These are phyloP conservation scores for Steatocranus sp. DNA, from an alignment of 2,797 vertebrate species.

Conservation along the genomic window DNA sequence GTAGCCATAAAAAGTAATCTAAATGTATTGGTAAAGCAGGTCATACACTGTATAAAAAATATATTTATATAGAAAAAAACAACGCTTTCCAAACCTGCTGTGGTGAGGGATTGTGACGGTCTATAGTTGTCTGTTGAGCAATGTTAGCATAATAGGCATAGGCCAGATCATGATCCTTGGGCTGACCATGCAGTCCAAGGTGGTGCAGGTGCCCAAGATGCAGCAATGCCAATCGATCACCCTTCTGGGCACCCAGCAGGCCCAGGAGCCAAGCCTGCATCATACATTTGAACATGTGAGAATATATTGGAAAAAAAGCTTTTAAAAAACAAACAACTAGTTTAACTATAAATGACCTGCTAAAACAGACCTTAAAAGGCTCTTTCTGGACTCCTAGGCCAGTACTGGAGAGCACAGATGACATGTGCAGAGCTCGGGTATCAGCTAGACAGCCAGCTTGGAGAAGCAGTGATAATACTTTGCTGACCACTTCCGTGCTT, in stretches of 20 bases:
- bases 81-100: conserved; percentile 65
- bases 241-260: conserved; percentile 73
- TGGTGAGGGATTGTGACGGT: conserved; percentile 60
- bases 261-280: conserved; percentile 73
- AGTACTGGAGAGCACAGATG: conserved; percentile 70
- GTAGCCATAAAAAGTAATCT: not conserved
- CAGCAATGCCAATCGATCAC: conserved; percentile 74
- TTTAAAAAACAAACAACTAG: not conserved
- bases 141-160: conserved; percentile 82
- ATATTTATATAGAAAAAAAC: not conserved
- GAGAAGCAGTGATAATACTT: conserved; percentile 68
- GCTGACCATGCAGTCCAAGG: conserved; percentile 58
- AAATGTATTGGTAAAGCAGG: not conserved
- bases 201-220: conserved; percentile 76
- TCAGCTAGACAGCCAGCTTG: conserved; percentile 78
- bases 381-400: conserved; percentile 68
- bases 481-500: conserved; percentile 30
- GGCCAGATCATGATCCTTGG: conserved; percentile 68
- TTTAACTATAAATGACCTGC: not conserved
- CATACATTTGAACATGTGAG: conserved; percentile 11
- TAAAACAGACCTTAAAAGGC: conserved; percentile 63
- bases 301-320: not conserved
- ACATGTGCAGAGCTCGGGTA: conserved; percentile 68
- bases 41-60: not conserved
- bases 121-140: conserved; percentile 69